Evolutionary conservation across 1,140 invertebrate genomes (phyloP).

Genomic region (Marisa cornuarietis): DNA sequence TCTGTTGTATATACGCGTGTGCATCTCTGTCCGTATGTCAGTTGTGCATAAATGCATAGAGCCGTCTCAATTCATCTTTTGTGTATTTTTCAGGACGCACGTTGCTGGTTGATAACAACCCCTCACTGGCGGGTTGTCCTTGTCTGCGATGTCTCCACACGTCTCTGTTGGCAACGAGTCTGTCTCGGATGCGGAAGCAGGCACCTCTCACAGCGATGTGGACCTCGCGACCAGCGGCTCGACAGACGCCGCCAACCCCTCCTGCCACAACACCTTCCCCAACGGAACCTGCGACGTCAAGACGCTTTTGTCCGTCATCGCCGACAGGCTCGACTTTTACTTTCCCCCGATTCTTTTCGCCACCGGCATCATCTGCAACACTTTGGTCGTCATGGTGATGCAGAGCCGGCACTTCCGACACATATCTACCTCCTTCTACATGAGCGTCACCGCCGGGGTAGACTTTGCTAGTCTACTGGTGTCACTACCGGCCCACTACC

Average conservation of each 20-base stretch:
- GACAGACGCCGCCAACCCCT: too few species aligned
- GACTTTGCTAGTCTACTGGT: slow-evolving; percentile 48
- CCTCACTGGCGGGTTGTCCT: too few species aligned
- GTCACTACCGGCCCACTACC: slow-evolving; percentile 48
- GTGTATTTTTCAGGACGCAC: too few species aligned
- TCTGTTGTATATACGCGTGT: background rate
- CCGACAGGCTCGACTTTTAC: slow-evolving; percentile 41
- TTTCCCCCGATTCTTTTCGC: slow-evolving; percentile 47
- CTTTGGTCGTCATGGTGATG: slow-evolving; percentile 52
- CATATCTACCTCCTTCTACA: slow-evolving; percentile 55
- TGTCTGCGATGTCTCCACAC: too few species aligned
- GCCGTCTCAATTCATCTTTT: too few species aligned
- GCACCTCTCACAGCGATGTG: too few species aligned
- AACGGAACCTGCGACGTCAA: too few species aligned
- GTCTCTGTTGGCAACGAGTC: too few species aligned
- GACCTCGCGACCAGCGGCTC: too few species aligned
- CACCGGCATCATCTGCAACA: slow-evolving; percentile 45
- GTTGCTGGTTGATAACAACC: too few species aligned
- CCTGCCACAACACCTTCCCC: too few species aligned
- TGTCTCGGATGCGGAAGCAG: too few species aligned
- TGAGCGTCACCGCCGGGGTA: slow-evolving; percentile 40
- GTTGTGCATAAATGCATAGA: background rate
- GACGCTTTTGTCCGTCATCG: slow-evolving; percentile 5
- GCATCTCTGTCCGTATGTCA: background rate
- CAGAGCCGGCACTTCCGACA: slow-evolving; percentile 44